A percentile compares a stretch with the other conserved stretches of the same genome.
These are phyloP conservation scores for Pterostichus madidus DNA, from an alignment of 2,888 invertebrate species.

Conservation along the genomic window DNA sequence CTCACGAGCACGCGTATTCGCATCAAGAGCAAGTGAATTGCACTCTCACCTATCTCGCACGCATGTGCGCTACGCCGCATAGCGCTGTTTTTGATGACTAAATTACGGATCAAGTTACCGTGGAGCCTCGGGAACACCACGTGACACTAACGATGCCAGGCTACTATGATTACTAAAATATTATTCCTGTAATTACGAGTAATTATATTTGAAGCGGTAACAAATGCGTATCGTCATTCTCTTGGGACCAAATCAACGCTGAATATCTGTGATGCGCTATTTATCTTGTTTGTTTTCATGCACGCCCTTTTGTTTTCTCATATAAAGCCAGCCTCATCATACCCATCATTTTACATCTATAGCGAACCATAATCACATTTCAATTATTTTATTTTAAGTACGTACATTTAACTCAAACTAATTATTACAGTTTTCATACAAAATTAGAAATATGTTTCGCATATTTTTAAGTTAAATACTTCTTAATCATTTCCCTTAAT, in stretches of 20 bases:
- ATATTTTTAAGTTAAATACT: too few relatives aligned
- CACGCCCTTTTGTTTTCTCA: slow-evolving; percentile 34
- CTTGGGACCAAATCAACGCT: slow-evolving; percentile 65
- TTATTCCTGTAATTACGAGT: slow-evolving; percentile 74
- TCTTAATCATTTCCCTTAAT: too few relatives aligned
- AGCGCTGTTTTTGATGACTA: slow-evolving; percentile 53
- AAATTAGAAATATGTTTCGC: too few relatives aligned
- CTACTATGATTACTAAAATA: slow-evolving; percentile 74
- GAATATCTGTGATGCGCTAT: slow-evolving; percentile 50
- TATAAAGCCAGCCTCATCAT: slow-evolving; percentile 29
- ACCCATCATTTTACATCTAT: not conserved
- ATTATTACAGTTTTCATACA: too few relatives aligned
- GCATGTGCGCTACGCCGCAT: slow-evolving; percentile 8
- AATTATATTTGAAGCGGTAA: slow-evolving; percentile 72
- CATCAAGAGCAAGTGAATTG: slow-evolving; percentile 33
- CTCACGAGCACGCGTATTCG: slow-evolving; percentile 9
- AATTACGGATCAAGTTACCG: slow-evolving; percentile 57
- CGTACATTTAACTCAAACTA: too few relatives aligned
- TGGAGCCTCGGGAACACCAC: slow-evolving; percentile 54
- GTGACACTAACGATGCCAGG: slow-evolving; percentile 71
- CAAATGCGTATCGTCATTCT: slow-evolving; percentile 70
- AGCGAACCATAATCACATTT: not conserved
- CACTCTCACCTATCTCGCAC: slow-evolving; percentile 47
- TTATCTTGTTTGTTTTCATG: slow-evolving; percentile 55
- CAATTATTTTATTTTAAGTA: too few relatives aligned